Base-by-base conservation (phyloP, 1,140 invertebrate genomes). In the Paraescarpia echinospica region DNA sequence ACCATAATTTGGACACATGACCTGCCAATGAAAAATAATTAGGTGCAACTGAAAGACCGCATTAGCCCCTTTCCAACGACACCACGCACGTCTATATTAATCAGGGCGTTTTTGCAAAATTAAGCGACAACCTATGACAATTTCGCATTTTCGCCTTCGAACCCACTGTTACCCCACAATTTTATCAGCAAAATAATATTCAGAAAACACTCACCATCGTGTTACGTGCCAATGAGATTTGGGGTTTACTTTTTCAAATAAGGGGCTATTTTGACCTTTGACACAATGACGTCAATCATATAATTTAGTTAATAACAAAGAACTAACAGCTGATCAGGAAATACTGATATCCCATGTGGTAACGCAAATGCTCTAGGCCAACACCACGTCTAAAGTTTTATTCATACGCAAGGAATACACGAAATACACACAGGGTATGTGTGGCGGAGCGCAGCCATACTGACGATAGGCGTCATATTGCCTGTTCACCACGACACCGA, bases 181-280 rank as follows among this genome's bases (percentile, higher is more conserved):
- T 96, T 96, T 96, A 96, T 96, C 96, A 96, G 95, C 95, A 96
- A 96, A 96, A 96, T 96, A 96, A 96, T 96, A 96, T 96, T 96
- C 96, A 95, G 96, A 96, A 96, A 96, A 96, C 96, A 96, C 96
- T 96, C 96, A 96, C 96, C 96, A 95, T 96, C 96, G 96, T 96
- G 96, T 96, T 96, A 96, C 96, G 96, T 96, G 96, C 96, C 95
- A 96, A 95, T 96, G 95, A 95, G 94, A 95, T 95, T 95, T 95
- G 96, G 96, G 96, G 96, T 95, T 96, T 94, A 95, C 96, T 94
- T 94, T 94, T 94, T 91, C 34, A 92, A 91, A 93, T 91, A 94
- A 95, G 89, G 95, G 95, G 93, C 93, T 34, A 92, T 92, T 93
- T 94, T 95, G 91, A 95, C 94, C 95, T 95, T 94, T 95, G 94